A percentile compares a stretch with the other conserved stretches of the same genome.
phyloP scores from a whole-genome alignment of 2,797 vertebrate genomes.

The Thripadectes ignobilis region DNA sequence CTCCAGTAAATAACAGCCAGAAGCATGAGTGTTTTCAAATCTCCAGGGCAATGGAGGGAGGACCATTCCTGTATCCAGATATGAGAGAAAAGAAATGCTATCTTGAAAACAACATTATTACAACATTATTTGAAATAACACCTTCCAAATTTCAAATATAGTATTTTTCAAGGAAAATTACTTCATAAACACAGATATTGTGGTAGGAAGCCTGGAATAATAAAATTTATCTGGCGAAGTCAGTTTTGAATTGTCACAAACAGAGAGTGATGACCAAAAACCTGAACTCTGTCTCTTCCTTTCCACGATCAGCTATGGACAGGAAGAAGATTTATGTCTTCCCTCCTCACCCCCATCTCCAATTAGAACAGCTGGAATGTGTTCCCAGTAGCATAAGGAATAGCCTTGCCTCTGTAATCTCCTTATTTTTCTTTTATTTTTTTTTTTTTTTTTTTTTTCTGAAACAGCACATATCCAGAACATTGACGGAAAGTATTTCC shows the following conservation, averaged over 20 bases:
- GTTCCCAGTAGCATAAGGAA: background rate
- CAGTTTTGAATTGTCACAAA: background rate
- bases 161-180: background rate
- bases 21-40: background rate
- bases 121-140: background rate
- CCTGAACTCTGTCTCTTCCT: background rate
- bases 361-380: background rate
- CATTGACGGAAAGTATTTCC: background rate
- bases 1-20: background rate
- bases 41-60: too few species aligned
- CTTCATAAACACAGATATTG: background rate
- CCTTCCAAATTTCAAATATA: background rate
- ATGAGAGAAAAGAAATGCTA: background rate
- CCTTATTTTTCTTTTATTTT: too few species aligned
- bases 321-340: background rate
- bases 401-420: background rate
- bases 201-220: background rate
- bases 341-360: background rate
- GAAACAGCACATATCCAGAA: fast-evolving
- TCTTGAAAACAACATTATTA: background rate
- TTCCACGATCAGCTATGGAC: background rate
- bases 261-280: background rate
- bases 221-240: background rate
- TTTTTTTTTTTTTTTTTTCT: background rate
- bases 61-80: background rate